phyloP scores from a whole-genome alignment of 2,797 vertebrate genomes.

The Alfaro cultratus region DNA sequence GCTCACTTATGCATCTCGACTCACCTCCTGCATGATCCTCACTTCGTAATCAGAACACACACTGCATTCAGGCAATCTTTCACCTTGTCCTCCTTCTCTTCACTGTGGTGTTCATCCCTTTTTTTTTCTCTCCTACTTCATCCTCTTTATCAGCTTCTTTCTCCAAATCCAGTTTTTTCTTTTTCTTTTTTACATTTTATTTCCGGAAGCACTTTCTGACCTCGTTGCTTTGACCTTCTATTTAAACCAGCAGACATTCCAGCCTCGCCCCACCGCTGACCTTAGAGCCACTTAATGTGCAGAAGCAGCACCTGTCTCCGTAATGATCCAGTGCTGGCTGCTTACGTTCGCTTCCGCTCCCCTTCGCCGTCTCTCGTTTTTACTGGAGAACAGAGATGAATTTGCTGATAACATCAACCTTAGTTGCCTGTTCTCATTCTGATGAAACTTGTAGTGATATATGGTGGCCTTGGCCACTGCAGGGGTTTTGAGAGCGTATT shows the following conservation, averaged over 20 bases:
- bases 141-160: slow-evolving; percentile 4
- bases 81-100: slow-evolving; percentile 42
- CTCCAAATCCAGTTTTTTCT: slow-evolving; percentile 7
- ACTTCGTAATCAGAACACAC: slow-evolving; percentile 36
- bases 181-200: not conserved
- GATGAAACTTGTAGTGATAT: slow-evolving; percentile 62
- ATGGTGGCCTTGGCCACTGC: slow-evolving; percentile 61
- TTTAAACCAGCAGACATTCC: slow-evolving; percentile 33
- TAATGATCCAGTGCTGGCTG: slow-evolving; percentile 49
- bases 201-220: slow-evolving; percentile 30
- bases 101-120: slow-evolving; percentile 4
- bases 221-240: slow-evolving; percentile 46
- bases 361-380: slow-evolving; percentile 29
- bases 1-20: slow-evolving; percentile 9
- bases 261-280: slow-evolving; percentile 41
- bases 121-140: not conserved
- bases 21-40: slow-evolving; percentile 6
- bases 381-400: slow-evolving; percentile 56
- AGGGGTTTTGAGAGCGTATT: slow-evolving; percentile 41
- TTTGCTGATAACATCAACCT: slow-evolving; percentile 63
- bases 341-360: slow-evolving; percentile 34
- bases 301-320: slow-evolving; percentile 61
- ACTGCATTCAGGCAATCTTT: slow-evolving; percentile 19
- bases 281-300: slow-evolving; percentile 56
- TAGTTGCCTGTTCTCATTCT: slow-evolving; percentile 39